Evolutionary conservation across 1,140 invertebrate genomes (phyloP).

Genomic region (Acyrthosiphon pisum): DNA sequence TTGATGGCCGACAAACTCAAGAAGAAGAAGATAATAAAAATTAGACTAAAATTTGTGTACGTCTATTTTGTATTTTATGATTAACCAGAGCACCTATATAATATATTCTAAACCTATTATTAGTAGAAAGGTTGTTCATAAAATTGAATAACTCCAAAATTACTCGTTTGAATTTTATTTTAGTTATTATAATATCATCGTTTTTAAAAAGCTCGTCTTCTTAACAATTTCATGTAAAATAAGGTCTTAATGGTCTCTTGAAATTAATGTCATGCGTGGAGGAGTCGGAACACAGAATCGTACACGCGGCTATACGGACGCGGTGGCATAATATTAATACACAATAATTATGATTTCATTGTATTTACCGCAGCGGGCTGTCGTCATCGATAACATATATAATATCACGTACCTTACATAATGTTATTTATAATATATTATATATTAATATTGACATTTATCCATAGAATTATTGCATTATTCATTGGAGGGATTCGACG

Average conservation of each 20-base stretch:
- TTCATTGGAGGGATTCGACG: background rate
- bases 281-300: too few species aligned
- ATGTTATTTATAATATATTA: background rate
- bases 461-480: background rate
- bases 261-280: background rate
- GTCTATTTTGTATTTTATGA: background rate
- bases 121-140: background rate
- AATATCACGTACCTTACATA: too few species aligned
- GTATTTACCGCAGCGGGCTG: background rate
- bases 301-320: too few species aligned
- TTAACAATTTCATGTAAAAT: background rate
- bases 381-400: background rate
- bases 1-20: too few species aligned
- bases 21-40: too few species aligned
- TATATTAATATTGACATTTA: background rate
- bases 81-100: background rate
- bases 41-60: too few species aligned
- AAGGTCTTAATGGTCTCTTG: background rate
- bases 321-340: background rate
- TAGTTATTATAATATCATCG: background rate
- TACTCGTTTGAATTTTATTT: background rate
- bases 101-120: background rate
- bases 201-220: background rate
- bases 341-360: constrained; percentile 1
- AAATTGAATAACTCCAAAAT: background rate